Base-by-base conservation (phyloP, 2,797 vertebrate genomes). In the Geotrypetes seraphini region DNA sequence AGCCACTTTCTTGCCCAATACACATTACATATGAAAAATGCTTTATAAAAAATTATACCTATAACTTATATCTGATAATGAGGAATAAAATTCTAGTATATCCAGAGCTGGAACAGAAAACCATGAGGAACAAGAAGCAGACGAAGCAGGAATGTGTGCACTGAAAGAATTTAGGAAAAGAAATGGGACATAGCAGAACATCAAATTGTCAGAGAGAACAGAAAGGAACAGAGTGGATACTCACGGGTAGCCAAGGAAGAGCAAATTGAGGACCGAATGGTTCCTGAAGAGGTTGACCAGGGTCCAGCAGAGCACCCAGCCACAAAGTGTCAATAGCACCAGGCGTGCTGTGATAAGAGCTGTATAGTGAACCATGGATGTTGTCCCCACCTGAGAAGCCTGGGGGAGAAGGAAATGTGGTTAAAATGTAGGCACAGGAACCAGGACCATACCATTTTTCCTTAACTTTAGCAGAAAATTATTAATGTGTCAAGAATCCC, bases 171-270 rank as follows among this genome's bases (percentile, higher is more conserved):
- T n/a, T n/a, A n/a, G n/a, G n/a, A n/a, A n/a, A n/a, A n/a, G n/a
- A n/a, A n/a, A n/a, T n/a, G n/a, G n/a, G n/a, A n/a, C n/a, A n/a
- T n/a, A 13, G 2, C 28, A 5, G 13, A n/a, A 24, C 16, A 16
- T 8, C 8, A 19, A 13, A 15, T 19, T 4, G 2, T 15, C 29
- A 2, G 16, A 2, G 29, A 29, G 20, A 8, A 18, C 16, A 25
- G 8, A 4, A 7, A 10, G 12, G n/a, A n/a, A n/a, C n/a, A n/a
- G n/a, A n/a, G n/a, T n/a, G n/a, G 1, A 29, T 49, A 91, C 96
- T 96, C 71, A 99, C 96, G 96, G 96, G 72, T 99, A 99, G 65
- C 95, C 93, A 64, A 99, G 80, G 75, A 99, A 99, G 45, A 99
- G 91, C 31, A 99, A 90, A 71, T 93, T 98, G 57, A 99, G 89